Evolutionary conservation across 2,113 vertebrate species (phyloP).

Genomic region (Myotis brandtii): DNA sequence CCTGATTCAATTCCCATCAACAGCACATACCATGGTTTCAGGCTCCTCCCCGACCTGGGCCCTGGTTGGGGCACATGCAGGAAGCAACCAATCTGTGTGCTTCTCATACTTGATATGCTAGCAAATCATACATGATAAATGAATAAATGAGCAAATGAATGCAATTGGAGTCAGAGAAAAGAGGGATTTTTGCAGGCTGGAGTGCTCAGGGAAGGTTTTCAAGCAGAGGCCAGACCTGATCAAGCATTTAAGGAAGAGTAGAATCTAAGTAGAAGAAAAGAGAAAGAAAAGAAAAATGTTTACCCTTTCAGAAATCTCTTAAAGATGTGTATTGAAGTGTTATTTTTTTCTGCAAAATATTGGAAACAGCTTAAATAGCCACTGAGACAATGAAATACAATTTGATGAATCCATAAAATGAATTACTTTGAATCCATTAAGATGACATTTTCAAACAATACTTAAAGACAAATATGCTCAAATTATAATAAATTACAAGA

Average conservation of each 20-base stretch:
- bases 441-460: constrained; percentile 35
- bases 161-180: neutral
- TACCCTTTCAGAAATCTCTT: neutral
- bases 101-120: neutral
- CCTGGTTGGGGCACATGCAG: no score
- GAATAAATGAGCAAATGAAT: neutral
- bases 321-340: neutral
- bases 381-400: neutral
- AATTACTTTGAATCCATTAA: constrained; percentile 32
- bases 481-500: neutral
- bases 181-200: neutral
- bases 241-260: neutral
- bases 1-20: no score
- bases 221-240: neutral
- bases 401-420: neutral
- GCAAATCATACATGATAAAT: neutral
- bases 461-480: constrained; percentile 3
- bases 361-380: neutral
- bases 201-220: neutral
- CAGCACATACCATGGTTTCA: no score
- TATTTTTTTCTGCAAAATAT: constrained; percentile 16
- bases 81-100: no score
- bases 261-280: neutral
- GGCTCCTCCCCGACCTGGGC: no score
- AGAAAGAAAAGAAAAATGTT: neutral